Evolutionary conservation across 2,888 invertebrate genomes (phyloP), one percentile per base, ranked within the genome.

Genomic region (Hanleya hanleyi): DNA sequence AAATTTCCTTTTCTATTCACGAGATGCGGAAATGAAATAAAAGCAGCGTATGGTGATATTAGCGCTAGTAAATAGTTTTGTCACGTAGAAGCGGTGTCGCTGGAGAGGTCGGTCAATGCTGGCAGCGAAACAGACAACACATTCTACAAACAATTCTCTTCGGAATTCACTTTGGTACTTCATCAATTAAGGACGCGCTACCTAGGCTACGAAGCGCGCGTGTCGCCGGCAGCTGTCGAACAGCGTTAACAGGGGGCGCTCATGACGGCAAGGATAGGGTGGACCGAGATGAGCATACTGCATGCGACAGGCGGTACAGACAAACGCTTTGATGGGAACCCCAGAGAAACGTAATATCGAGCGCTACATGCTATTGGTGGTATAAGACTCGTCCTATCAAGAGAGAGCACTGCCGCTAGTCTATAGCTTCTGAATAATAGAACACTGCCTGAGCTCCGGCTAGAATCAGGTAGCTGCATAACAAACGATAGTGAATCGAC

Each of bases 51-150:
- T 64, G 64, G 12, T 22, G 38, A 64, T 64, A 37, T 37, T 35
- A 37, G 64, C 64, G 36, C n/a, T 64, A 22, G 64, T 64, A 64
- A 64, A 64, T 64, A 64, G 64, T 64, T 64, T 37, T 12, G 64
- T 64, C 64, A 64, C 64, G 64, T 64, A 37, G 35, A 15, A 2
- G 64, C 37, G 22, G 35, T 22, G 64, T 64, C 35, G 2, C n/a
- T 37, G n/a, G n/a, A 18, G 9, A 7, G 64, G n/a, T 35, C 15
- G 37, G 35, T 37, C n/a, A 64, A 26, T 36, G 36, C 22, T 37
- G 36, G 35, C 64, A 33, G n/a, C 9, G 61, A 57, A 57, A 57
- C 61, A 26, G 22, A 35, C 64, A 36, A 37, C 64, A 37, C 22
- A 33, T 26, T 64, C 64, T n/a, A 37, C 37, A 35, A 64, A 64